A percentile compares a stretch with the other conserved stretches of the same genome.
phyloP scores from a whole-genome alignment of 2,797 vertebrate genomes.

The Amphiprion clarkii region DNA sequence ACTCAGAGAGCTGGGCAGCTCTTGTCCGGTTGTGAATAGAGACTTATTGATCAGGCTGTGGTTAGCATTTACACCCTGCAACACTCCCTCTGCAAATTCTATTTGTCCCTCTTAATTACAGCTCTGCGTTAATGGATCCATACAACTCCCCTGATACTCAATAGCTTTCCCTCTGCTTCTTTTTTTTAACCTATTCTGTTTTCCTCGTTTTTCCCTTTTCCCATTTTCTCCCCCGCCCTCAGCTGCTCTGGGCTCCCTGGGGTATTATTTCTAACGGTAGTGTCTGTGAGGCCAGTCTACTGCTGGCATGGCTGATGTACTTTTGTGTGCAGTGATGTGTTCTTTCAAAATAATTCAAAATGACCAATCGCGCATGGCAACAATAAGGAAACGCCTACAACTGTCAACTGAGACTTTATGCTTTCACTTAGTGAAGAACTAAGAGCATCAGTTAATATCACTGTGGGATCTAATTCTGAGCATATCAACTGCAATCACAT shows the following conservation, averaged over 20 bases:
- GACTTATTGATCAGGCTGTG: conserved; percentile 83
- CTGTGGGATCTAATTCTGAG: neutral
- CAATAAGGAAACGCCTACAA: conserved; percentile 39
- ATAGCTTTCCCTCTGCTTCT: conserved; percentile 55
- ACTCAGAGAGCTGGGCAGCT: conserved; percentile 76
- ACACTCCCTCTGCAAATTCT: conserved; percentile 69
- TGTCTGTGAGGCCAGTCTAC: conserved; percentile 61
- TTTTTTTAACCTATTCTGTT: conserved; percentile 34
- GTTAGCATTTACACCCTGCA: conserved; percentile 77
- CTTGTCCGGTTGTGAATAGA: conserved; percentile 78
- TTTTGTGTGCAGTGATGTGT: conserved; percentile 61
- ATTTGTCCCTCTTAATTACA: conserved; percentile 86
- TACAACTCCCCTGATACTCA: conserved; percentile 71
- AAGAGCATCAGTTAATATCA: conserved; percentile 23
- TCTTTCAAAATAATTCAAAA: conserved; percentile 74
- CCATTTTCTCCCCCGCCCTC: conserved; percentile 38
- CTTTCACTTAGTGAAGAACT: conserved; percentile 20
- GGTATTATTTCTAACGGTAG: conserved; percentile 79
- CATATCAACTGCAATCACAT: neutral
- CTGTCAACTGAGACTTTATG: conserved; percentile 25
- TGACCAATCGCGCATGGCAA: conserved; percentile 67
- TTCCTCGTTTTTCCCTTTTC: conserved; percentile 24
- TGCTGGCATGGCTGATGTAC: conserved; percentile 64
- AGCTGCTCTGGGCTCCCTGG: conserved; percentile 62
- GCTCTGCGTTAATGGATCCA: conserved; percentile 77